phyloP scores from a whole-genome alignment of 1,140 invertebrate species.

The Listronotus oregonensis region DNA sequence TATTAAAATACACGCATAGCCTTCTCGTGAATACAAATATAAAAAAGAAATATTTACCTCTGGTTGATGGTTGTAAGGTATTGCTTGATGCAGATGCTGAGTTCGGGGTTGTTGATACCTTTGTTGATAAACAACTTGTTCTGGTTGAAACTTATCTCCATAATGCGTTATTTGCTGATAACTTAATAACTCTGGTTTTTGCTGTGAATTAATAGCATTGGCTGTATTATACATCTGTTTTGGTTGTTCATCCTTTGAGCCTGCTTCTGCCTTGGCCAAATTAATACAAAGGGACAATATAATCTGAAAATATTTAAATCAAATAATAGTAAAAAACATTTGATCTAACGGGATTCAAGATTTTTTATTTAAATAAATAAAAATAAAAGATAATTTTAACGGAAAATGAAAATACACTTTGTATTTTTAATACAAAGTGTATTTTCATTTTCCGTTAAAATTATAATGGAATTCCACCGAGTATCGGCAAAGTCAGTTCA shows the following conservation, averaged over 20 bases:
- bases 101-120: slow-evolving; percentile 19
- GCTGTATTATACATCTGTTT: slow-evolving; percentile 13
- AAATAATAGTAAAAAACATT: too few relatives aligned
- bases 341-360: too few relatives aligned
- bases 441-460: too few relatives aligned
- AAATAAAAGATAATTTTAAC: too few relatives aligned
- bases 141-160: slow-evolving; percentile 17
- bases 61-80: slow-evolving; percentile 22
- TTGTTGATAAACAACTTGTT: slow-evolving; percentile 14
- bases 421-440: too few relatives aligned
- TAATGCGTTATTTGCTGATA: slow-evolving; percentile 22
- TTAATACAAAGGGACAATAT: slow-evolving; percentile 11
- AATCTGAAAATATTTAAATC: slow-evolving; percentile 6
- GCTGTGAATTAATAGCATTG: slow-evolving; percentile 16
- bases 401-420: too few relatives aligned
- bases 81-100: slow-evolving; percentile 24
- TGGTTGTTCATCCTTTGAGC: slow-evolving; percentile 20
- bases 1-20: too few relatives aligned
- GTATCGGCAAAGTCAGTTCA: too few relatives aligned
- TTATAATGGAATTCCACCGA: too few relatives aligned
- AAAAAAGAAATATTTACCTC: too few relatives aligned
- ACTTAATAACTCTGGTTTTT: slow-evolving; percentile 22
- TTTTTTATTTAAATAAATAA: too few relatives aligned
- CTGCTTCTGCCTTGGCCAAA: slow-evolving; percentile 13
- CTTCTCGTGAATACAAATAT: too few relatives aligned